Percentiles rank a stretch among this genome's conserved stretches.
Conservation (phyloP, 2,888 invertebrate genomes). For the Neoaliturus tenellus region DNA sequence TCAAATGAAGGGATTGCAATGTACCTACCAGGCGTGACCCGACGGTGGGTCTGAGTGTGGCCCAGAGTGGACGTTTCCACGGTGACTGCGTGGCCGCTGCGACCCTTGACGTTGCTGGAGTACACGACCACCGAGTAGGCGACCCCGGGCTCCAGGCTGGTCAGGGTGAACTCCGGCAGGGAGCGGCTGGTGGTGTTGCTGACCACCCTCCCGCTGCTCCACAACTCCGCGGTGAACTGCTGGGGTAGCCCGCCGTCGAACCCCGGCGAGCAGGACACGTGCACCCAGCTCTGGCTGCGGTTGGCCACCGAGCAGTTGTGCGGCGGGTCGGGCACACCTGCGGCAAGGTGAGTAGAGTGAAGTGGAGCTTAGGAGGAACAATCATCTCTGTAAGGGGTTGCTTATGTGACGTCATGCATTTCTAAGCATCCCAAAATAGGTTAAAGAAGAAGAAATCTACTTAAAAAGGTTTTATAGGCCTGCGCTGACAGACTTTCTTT, state of each 20-base stretch:
- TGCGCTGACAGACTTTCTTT: too few relatives aligned
- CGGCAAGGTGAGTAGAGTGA: too few relatives aligned
- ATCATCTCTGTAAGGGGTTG: too few relatives aligned
- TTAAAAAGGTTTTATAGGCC: too few relatives aligned
- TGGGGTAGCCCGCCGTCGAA: slow-evolving; percentile 76
- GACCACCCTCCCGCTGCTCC: slow-evolving; percentile 67
- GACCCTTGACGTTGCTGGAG: slow-evolving; percentile 77
- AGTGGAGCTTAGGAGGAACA: too few relatives aligned
- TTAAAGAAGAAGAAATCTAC: too few relatives aligned
- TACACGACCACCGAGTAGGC: slow-evolving; percentile 74
- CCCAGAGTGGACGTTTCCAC: slow-evolving; percentile 73
- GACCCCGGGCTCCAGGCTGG: slow-evolving; percentile 74
- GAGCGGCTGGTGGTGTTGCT: slow-evolving; percentile 72
- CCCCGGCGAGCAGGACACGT: slow-evolving; percentile 74
- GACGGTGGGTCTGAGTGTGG: slow-evolving; percentile 73
- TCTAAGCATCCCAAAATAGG: too few relatives aligned
- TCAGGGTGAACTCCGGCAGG: slow-evolving; percentile 73
- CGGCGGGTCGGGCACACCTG: slow-evolving; percentile 73
- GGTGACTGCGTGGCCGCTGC: slow-evolving; percentile 72
- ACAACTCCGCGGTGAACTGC: slow-evolving; percentile 71
- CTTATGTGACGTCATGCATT: too few relatives aligned
- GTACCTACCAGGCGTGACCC: slow-evolving; percentile 69
- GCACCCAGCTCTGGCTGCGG: slow-evolving; percentile 74
- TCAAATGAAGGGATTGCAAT: too few relatives aligned
- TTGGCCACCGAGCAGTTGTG: slow-evolving; percentile 74